Conservation (phyloP, 2,113 vertebrate species). For the Phylloscopus whistleri region DNA sequence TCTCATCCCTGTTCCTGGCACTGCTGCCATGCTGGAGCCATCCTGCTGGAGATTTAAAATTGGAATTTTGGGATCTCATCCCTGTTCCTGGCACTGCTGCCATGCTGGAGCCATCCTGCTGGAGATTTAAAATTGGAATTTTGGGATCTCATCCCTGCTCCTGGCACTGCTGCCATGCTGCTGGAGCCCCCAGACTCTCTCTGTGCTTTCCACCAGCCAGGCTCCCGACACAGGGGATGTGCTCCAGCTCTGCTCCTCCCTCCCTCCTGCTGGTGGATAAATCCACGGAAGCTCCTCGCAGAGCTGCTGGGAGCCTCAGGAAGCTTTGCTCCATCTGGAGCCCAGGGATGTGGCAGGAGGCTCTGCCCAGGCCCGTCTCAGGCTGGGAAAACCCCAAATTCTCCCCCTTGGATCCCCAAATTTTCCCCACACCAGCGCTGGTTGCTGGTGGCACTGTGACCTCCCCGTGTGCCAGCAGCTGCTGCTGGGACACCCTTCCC, state of each 20-base stretch:
- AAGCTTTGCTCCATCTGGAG: not conserved
- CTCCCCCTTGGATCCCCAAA: not conserved
- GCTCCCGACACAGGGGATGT: fast-evolving
- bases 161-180: fast-evolving
- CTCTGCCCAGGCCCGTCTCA: not conserved
- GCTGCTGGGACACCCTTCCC: fast-evolving
- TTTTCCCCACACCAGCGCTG: fast-evolving
- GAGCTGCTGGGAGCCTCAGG: not conserved
- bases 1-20: not conserved
- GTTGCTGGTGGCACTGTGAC: not conserved
- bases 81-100: not conserved
- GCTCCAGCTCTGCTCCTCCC: not conserved
- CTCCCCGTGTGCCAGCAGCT: not conserved
- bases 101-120: not conserved
- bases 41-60: not conserved
- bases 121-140: not conserved
- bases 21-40: fast-evolving
- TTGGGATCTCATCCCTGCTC: not conserved
- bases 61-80: not conserved
- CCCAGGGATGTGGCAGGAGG: not conserved
- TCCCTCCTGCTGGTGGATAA: not conserved
- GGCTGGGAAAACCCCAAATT: not conserved
- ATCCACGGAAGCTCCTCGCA: not conserved
- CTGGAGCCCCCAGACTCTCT: not conserved
- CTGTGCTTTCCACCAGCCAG: fast-evolving